phyloP scores from a whole-genome alignment of 23 tunicate species.

The Trididemnum clinides region DNA sequence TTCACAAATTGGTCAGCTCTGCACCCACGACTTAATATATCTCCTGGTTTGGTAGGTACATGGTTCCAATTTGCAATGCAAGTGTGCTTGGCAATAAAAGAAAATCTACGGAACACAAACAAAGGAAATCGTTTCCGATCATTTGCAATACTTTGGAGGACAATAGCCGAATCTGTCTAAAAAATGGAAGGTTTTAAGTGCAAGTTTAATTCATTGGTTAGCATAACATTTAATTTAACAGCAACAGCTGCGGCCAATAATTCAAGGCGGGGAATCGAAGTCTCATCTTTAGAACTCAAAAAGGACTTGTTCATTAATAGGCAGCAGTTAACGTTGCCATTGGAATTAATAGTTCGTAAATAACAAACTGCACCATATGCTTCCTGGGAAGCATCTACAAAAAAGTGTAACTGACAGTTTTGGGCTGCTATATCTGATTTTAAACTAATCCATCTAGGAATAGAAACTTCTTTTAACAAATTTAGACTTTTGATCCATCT shows the following conservation, averaged over 20 bases:
- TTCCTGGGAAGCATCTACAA: background rate
- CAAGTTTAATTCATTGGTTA: background rate
- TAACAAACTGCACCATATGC: slow-evolving; percentile 9
- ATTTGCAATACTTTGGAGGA: background rate
- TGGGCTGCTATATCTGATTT: background rate
- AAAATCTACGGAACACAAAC: background rate
- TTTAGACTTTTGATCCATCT: background rate
- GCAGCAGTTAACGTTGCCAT: background rate
- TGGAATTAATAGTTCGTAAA: background rate
- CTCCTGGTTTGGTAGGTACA: slow-evolving; percentile 6
- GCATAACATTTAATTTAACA: background rate
- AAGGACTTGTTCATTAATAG: background rate
- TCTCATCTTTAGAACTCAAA: background rate
- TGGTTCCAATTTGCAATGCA: slow-evolving; percentile 1
- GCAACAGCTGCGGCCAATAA: slow-evolving; percentile 8
- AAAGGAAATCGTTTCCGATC: background rate
- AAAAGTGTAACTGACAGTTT: background rate
- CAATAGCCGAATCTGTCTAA: slow-evolving; percentile 11
- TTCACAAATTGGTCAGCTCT: background rate
- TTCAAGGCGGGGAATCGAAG: slow-evolving; percentile 4
- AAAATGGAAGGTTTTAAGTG: background rate
- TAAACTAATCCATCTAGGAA: background rate
- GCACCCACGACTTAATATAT: background rate
- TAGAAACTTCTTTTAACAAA: background rate
- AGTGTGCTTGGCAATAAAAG: background rate